These are phyloP conservation scores for Anodontia alba DNA, from an alignment of 2,888 invertebrate genomes.

Conservation along the genomic window DNA sequence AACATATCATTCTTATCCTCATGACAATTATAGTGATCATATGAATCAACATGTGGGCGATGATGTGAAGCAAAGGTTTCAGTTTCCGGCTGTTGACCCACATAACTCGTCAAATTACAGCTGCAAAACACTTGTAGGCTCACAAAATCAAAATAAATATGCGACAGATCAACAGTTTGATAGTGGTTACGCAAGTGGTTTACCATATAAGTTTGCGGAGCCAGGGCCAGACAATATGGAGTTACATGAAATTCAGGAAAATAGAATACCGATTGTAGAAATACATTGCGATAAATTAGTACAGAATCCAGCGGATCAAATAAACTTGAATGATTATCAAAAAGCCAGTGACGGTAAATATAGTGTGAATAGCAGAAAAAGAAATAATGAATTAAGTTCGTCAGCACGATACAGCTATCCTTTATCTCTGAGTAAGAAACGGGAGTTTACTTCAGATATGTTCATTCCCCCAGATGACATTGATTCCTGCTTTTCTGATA, in stretches of 20 bases:
- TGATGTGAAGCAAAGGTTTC: not conserved
- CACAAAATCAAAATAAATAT: not conserved
- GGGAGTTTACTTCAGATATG: conserved; percentile 2
- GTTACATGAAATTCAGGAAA: too few species aligned
- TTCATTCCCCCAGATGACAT: conserved; percentile 1
- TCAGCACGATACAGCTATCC: not conserved
- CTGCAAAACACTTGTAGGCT: not conserved
- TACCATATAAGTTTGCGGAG: not conserved
- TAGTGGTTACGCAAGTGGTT: not conserved
- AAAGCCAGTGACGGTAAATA: not conserved
- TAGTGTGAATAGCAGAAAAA: not conserved
- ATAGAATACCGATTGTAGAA: too few species aligned
- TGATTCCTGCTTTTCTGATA: not conserved
- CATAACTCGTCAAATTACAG: not conserved
- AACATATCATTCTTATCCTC: not conserved
- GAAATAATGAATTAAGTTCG: not conserved
- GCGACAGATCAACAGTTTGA: not conserved
- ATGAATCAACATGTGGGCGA: not conserved
- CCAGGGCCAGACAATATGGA: too few species aligned
- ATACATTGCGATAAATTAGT: too few species aligned
- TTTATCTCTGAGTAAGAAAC: not conserved
- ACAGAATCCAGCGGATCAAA: too few species aligned
- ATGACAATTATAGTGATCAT: not conserved
- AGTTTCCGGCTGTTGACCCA: not conserved
- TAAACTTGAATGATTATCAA: too few species aligned